Conservation (phyloP, 1,140 invertebrate genomes). For the Cotesia typhae region DNA sequence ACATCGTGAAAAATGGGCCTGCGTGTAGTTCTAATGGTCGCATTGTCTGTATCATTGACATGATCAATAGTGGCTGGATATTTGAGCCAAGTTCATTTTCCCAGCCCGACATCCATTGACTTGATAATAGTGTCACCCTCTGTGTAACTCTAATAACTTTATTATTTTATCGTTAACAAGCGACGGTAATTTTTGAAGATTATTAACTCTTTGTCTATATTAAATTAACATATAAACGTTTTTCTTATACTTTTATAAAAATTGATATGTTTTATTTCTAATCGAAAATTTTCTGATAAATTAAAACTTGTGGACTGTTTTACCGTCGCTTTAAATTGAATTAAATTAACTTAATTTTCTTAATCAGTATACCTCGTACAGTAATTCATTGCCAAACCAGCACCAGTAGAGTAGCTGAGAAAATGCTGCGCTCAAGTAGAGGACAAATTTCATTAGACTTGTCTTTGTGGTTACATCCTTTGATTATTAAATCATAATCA, state of each 20-base stretch:
- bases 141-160: not conserved
- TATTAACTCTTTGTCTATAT: no score
- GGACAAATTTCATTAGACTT: slow-evolving; percentile 14
- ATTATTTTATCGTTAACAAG: not conserved
- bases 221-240: no score
- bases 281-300: no score
- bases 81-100: slow-evolving; percentile 27
- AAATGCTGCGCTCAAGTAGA: slow-evolving; percentile 23
- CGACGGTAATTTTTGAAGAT: no score
- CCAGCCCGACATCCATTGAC: slow-evolving; percentile 39
- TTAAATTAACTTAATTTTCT: no score
- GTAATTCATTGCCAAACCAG: slow-evolving; percentile 24
- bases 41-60: slow-evolving; percentile 33
- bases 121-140: slow-evolving; percentile 21
- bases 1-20: slow-evolving; percentile 38
- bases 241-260: no score
- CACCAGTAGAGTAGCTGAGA: slow-evolving; percentile 27
- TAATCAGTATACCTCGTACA: slow-evolving; percentile 13
- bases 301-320: no score
- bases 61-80: slow-evolving; percentile 13
- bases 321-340: no score
- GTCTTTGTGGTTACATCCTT: not conserved
- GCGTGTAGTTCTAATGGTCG: slow-evolving; percentile 33
- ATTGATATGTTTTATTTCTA: no score
- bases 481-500: no score